Conservation (phyloP, 2,113 vertebrate genomes). For the Rhinolophus ferrumequinum region DNA sequence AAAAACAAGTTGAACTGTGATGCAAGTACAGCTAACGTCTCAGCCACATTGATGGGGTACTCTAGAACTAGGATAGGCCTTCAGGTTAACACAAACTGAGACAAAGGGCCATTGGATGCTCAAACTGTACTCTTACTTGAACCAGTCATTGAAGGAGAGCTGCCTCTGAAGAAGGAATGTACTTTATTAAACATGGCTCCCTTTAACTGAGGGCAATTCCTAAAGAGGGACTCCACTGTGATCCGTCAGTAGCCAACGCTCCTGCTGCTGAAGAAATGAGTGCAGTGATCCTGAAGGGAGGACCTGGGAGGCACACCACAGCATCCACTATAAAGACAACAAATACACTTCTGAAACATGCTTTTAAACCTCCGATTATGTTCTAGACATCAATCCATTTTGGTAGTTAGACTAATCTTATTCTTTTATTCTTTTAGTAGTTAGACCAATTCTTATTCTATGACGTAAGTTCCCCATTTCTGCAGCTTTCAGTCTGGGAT, state of each 20-base stretch:
- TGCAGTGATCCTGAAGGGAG: neutral
- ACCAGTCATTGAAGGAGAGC: neutral
- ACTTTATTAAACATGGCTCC: neutral
- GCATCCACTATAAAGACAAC: neutral
- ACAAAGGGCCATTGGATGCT: neutral
- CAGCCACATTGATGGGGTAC: fast-evolving
- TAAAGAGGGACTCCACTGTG: neutral
- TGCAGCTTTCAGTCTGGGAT: neutral
- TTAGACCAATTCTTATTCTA: too few relatives aligned
- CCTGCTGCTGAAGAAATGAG: neutral
- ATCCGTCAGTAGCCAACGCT: neutral
- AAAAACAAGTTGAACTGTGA: neutral
- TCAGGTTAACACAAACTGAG: neutral
- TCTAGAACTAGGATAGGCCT: neutral
- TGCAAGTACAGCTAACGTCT: neutral
- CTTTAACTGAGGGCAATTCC: neutral
- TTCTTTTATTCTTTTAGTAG: neutral
- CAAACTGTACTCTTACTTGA: neutral
- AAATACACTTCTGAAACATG: neutral
- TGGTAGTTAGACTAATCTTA: neutral
- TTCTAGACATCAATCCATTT: neutral
- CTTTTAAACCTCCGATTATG: neutral
- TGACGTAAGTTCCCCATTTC: neutral
- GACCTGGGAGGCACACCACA: neutral
- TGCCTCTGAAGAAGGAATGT: neutral